Base-by-base conservation (phyloP, 1,140 invertebrate species). In the Mycetomoellerius zeteki region DNA sequence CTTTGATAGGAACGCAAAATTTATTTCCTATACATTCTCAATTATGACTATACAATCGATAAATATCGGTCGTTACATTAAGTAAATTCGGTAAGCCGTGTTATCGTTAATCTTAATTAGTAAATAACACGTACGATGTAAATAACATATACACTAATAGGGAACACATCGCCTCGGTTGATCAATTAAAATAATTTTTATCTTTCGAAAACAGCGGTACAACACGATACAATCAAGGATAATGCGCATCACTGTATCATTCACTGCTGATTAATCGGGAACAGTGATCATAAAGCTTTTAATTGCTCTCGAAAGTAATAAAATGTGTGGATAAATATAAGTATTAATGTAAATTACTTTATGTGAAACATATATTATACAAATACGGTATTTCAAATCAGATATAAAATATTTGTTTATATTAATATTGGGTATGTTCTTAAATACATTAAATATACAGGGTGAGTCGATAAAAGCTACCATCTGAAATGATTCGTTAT, bases 101-200 rank as follows among this genome's bases (percentile, higher is more conserved):
- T 82, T 82, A 27, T n/a, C 54, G 54, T 84, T 73, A 84, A 84
- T 84, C 69, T 84, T 84, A 84, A 84, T 84, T 84, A 84, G 69
- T 37, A 73, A 82, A 82, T 58, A 60, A 84, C 27, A 50, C 33
- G 30, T n/a, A 47, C 54, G 54, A 73, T 73, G 37, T 73, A 73
- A 72, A 73, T 84, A 73, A 84, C n/a, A 73, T 73, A 60, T 50
- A 47, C 37, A 82, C 7, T 2, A 16, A 52, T 27, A 58, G 52
- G 14, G 33, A 16, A 58, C 19, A 81, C 37, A 37, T 3, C 8
- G 14, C 24, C 24, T 69, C n/a, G 19, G 33, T 60, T 58, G 24
- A 56, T 73, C 80, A 50, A 84, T 84, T 84, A 84, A 73, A 84
- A 84, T 73, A 84, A 84, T 37, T 82, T 82, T 47, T 58, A 56